Base-by-base conservation (phyloP, 35 echinoderm and acorn worm genomes). In the Apostichopus californicus region DNA sequence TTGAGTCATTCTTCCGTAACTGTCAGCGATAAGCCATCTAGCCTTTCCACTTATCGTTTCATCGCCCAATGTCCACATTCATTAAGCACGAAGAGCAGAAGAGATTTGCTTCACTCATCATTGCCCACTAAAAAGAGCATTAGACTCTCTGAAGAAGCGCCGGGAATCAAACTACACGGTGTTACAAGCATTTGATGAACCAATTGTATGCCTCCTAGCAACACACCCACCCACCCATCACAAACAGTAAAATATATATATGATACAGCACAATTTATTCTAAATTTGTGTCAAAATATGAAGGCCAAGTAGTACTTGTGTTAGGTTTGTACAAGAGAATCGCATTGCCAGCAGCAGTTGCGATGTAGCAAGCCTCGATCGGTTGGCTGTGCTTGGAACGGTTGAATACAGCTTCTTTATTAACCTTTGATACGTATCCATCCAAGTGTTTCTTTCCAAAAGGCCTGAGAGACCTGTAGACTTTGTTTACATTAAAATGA, bases 201-300 rank as follows among this genome's bases (percentile, higher is more conserved):
- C 55, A 85, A 85, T 58, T 59, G 18, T 21, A 60, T n/a, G 56
- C 54, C 55, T 85, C 54, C 81, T 58, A 85, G 81, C 15, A 58
- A 58, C 55, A 85, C 81, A 85, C 78, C 78, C 26, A 81, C 81
- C 81, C 81, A 81, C 81, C 81, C 81, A 85, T 85, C 54, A 85
- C 81, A 58, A 85, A 58, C 21, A 58, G 81, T 58, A 46, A 46
- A 46, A 46, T 56, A 46, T 8, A n/a, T 21, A 13, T 21, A 15
- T 59, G 52, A 85, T 56, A 14, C 17, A 85, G 57, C 55, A 56
- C 57, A 85, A 85, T 85, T 58, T 59, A 56, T 56, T 59, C 81
- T 85, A 85, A 85, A 58, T 85, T 85, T 85, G 81, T 58, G 55
- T 85, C 56, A 18, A 85, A 58, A 85, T 85, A 85, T 85, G 56